A percentile compares a stretch with the other conserved stretches of the same genome.
phyloP scores from a whole-genome alignment of 2,888 invertebrate genomes.

The Ectemnius lituratus region DNA sequence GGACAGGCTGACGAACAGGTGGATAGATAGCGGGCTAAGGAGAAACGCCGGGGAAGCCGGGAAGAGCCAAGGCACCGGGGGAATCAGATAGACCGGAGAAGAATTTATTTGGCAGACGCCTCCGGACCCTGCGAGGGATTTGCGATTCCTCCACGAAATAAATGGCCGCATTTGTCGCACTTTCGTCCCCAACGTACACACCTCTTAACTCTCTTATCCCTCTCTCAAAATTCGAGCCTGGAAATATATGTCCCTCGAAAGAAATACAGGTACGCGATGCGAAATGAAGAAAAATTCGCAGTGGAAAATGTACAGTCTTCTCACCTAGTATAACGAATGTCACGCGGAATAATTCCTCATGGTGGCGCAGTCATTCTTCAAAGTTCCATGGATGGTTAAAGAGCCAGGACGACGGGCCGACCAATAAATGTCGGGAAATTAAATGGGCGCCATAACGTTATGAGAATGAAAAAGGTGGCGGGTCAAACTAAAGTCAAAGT shows the following conservation, averaged over 20 bases:
- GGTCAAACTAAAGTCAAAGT: neutral
- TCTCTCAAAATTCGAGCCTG: no score
- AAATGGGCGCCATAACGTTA: conserved; percentile 23
- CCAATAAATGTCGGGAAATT: conserved; percentile 35
- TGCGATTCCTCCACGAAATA: conserved; percentile 5
- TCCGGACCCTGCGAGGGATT: conserved; percentile 1
- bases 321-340: no score
- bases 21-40: conserved; percentile 39
- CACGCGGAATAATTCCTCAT: no score
- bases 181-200: neutral
- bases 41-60: conserved; percentile 18
- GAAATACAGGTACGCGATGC: no score
- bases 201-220: no score
- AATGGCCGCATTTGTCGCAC: conserved; percentile 2
- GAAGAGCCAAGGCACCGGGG: neutral
- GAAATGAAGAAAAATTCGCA: no score
- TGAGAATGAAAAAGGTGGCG: conserved; percentile 22
- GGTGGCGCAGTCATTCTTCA: no score
- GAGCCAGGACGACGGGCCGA: conserved; percentile 8
- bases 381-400: no score
- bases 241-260: no score
- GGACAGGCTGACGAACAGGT: conserved; percentile 43
- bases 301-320: no score
- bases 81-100: conserved; percentile 20
- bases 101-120: conserved; percentile 36